Percentiles rank a stretch among this genome's conserved stretches.
Evolutionary conservation across 2,888 invertebrate genomes (phyloP).

Genomic region (Cepaea hortensis): DNA sequence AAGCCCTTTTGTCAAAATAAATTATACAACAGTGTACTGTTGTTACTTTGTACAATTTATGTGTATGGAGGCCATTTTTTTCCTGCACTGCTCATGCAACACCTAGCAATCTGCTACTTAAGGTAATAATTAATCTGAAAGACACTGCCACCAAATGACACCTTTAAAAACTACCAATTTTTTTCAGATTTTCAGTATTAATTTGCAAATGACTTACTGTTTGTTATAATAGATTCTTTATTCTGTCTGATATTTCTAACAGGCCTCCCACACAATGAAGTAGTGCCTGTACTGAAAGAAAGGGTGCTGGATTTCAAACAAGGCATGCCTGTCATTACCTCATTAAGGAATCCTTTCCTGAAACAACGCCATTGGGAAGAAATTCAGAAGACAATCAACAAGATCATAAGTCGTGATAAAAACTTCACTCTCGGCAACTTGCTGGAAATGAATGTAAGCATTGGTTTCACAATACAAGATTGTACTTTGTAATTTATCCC

Average conservation of each 20-base stretch:
- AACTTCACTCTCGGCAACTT: constrained; percentile 74
- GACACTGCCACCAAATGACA: too few relatives aligned
- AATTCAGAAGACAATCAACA: constrained; percentile 73
- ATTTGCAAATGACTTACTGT: too few relatives aligned
- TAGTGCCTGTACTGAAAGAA: constrained; percentile 74
- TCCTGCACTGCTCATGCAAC: too few relatives aligned
- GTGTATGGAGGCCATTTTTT: too few relatives aligned
- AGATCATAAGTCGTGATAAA: constrained; percentile 72
- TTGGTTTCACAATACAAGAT: background rate
- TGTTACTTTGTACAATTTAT: too few relatives aligned
- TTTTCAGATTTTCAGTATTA: too few relatives aligned
- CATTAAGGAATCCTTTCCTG: constrained; percentile 74
- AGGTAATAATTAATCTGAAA: too few relatives aligned
- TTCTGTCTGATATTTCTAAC: background rate
- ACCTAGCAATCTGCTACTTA: too few relatives aligned
- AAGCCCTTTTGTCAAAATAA: too few relatives aligned
- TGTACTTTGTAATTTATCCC: background rate
- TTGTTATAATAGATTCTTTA: too few relatives aligned
- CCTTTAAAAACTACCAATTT: too few relatives aligned
- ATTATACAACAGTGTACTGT: too few relatives aligned
- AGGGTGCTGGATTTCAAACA: constrained; percentile 75
- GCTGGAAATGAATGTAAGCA: constrained; percentile 74
- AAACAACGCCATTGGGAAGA: constrained; percentile 74
- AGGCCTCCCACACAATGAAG: constrained; percentile 76
- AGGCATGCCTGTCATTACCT: constrained; percentile 76